Evolutionary conservation across 2,113 vertebrate species (phyloP).

Genomic region (Campylomormyrus numenius): DNA sequence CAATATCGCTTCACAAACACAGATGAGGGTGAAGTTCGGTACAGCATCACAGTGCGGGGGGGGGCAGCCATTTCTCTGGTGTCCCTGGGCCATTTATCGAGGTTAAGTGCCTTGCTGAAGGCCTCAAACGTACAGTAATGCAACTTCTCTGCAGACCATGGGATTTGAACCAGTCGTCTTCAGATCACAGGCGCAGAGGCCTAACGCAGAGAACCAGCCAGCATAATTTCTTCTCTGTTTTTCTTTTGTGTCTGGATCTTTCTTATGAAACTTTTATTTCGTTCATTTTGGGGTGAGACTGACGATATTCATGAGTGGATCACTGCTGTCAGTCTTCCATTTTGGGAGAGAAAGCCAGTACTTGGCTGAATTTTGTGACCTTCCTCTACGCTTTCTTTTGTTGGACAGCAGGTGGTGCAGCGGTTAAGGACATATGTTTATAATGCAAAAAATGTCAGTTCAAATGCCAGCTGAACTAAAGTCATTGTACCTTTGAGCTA

Average conservation of each 20-base stretch:
- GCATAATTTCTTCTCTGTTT: background rate
- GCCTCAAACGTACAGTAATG: background rate
- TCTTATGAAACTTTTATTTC: background rate
- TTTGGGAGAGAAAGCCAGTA: background rate
- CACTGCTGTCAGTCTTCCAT: background rate
- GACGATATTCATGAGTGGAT: background rate
- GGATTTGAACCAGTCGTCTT: background rate
- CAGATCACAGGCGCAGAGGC: background rate
- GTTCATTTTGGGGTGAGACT: background rate
- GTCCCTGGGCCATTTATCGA: background rate
- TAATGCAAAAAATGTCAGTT: background rate
- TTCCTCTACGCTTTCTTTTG: background rate
- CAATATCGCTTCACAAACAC: background rate
- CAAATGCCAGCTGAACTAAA: background rate
- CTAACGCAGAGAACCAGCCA: background rate
- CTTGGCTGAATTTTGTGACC: background rate
- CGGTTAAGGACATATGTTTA: background rate
- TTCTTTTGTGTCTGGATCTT: background rate
- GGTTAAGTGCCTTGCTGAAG: background rate
- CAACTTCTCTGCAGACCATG: background rate
- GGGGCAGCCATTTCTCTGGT: background rate
- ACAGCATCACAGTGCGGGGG: background rate
- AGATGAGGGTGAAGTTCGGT: background rate
- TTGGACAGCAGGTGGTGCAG: background rate
- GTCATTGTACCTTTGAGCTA: background rate